Evolutionary conservation across 2,113 vertebrate species (phyloP).

Genomic region (Gallinago media): DNA sequence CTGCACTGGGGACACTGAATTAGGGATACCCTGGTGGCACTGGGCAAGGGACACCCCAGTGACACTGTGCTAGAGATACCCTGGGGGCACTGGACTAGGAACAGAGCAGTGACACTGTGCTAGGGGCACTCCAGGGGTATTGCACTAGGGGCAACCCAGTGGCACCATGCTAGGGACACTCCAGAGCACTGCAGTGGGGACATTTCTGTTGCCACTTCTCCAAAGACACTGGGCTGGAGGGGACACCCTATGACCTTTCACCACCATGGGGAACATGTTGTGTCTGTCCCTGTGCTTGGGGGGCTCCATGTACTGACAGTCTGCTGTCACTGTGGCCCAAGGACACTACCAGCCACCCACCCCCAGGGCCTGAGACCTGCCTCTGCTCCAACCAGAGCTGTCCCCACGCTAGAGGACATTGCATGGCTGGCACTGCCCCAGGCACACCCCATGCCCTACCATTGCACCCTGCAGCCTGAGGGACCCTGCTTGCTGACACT

Average conservation of each 20-base stretch:
- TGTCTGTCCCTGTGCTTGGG: accelerated
- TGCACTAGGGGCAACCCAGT: accelerated
- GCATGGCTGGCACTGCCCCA: background rate
- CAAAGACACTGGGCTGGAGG: no score
- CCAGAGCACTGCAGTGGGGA: accelerated
- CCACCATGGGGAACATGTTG: accelerated
- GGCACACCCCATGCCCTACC: no score
- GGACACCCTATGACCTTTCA: background rate
- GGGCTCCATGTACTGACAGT: background rate
- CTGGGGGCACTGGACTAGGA: background rate
- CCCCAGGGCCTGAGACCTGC: background rate
- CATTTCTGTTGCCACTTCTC: background rate
- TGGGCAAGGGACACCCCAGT: background rate
- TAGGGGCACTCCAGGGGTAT: background rate
- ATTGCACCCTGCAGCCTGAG: background rate
- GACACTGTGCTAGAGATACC: no score
- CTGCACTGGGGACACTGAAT: no score
- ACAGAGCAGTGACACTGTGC: background rate
- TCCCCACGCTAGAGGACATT: accelerated
- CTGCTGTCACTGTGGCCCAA: background rate
- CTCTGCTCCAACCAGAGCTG: background rate
- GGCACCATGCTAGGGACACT: background rate
- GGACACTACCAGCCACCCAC: background rate
- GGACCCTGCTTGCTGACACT: background rate
- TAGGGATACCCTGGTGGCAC: background rate